Evolutionary conservation across 1,140 invertebrate species (phyloP).

Genomic region (Tetragnatha versicolor): DNA sequence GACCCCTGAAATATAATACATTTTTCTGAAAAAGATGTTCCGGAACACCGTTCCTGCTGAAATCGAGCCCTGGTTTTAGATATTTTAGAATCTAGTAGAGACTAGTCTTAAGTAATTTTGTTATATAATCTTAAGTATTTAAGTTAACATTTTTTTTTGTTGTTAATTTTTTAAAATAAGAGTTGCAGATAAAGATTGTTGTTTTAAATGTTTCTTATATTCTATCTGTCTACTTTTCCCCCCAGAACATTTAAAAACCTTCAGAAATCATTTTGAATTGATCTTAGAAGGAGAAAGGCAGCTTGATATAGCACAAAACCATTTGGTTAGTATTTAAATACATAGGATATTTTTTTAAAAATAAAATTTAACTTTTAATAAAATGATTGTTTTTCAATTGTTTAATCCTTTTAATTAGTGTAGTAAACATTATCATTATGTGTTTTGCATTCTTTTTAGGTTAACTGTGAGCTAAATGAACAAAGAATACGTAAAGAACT

Average conservation of each 20-base stretch:
- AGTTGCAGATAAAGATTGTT: neutral
- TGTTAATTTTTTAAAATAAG: neutral
- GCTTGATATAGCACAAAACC: slow-evolving; percentile 65
- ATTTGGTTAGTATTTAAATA: slow-evolving; percentile 62
- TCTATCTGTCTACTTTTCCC: slow-evolving; percentile 53
- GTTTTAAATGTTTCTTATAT: no score
- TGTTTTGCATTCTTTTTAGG: slow-evolving; percentile 57
- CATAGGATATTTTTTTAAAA: neutral
- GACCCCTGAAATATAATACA: no score
- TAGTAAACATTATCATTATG: slow-evolving; percentile 9
- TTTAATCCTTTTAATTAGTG: neutral
- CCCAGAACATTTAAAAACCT: slow-evolving; percentile 67
- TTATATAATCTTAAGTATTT: neutral
- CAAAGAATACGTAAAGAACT: slow-evolving; percentile 66
- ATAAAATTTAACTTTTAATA: neutral
- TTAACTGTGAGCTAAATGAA: slow-evolving; percentile 65
- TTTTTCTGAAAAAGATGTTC: no score
- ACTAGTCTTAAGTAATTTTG: neutral
- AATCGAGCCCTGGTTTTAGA: no score
- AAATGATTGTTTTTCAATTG: neutral
- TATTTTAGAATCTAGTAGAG: no score
- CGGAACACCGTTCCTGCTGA: no score
- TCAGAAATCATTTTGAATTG: slow-evolving; percentile 67
- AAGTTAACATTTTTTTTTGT: neutral
- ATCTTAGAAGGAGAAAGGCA: slow-evolving; percentile 68